phyloP scores from a whole-genome alignment of 2,113 vertebrate genomes.

The Chlamydotis undulata region DNA sequence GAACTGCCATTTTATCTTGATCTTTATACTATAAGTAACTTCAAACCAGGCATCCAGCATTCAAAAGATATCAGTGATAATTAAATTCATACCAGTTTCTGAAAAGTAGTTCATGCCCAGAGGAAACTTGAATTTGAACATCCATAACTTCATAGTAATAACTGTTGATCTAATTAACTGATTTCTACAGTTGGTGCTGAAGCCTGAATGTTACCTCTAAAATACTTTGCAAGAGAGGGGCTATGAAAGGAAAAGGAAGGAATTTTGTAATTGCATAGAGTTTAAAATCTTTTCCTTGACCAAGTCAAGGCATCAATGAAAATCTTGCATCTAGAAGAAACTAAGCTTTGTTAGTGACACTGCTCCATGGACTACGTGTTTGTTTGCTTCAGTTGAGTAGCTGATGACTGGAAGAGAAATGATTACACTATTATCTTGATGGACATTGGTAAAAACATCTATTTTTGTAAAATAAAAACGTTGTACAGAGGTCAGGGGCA shows the following conservation, averaged over 20 bases:
- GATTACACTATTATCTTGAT: not conserved
- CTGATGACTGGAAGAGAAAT: not conserved
- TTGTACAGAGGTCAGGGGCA: not conserved
- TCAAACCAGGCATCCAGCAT: not conserved
- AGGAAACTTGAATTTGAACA: not conserved
- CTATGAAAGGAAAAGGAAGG: not conserved
- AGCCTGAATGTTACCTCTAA: not conserved
- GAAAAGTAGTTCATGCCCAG: not conserved
- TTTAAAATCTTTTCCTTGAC: not conserved
- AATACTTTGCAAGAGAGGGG: not conserved
- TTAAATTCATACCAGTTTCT: not conserved
- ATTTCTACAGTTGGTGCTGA: not conserved
- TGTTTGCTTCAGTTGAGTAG: fast-evolving
- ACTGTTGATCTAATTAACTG: not conserved
- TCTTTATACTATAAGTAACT: not conserved
- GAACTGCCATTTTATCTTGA: not conserved
- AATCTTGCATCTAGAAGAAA: not conserved
- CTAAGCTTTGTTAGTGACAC: not conserved
- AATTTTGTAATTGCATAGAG: not conserved
- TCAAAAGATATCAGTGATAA: fast-evolving
- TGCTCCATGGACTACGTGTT: not conserved
- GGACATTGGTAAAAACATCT: not conserved
- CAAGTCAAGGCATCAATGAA: not conserved
- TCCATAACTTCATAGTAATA: not conserved
- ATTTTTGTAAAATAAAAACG: not conserved